These are phyloP conservation scores for Gonioctena quinquepunctata DNA, from an alignment of 1,140 invertebrate species.

Conservation along the genomic window DNA sequence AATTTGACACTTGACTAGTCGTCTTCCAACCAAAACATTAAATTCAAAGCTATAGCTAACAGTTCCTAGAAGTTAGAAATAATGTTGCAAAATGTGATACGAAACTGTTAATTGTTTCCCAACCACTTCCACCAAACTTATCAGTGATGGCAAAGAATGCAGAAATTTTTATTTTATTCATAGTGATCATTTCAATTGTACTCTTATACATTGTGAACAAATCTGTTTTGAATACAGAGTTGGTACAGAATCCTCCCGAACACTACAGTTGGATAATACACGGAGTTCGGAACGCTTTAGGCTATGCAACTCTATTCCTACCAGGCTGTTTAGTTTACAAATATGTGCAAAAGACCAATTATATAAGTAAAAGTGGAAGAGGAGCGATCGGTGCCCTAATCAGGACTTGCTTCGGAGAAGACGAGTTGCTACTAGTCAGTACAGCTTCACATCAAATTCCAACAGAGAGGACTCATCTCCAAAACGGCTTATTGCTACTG, in stretches of 20 bases:
- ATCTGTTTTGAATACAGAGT: conserved; percentile 29
- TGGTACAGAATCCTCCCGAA: conserved; percentile 30
- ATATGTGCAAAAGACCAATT: conserved; percentile 80
- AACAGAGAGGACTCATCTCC: conserved; percentile 56
- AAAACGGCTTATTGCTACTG: conserved; percentile 65
- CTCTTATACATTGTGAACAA: conserved; percentile 41
- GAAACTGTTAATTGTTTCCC: too few species aligned
- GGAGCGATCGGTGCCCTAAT: conserved; percentile 61
- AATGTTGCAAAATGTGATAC: too few species aligned
- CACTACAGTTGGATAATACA: conserved; percentile 78
- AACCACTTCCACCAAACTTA: background rate
- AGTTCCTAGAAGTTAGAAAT: too few species aligned
- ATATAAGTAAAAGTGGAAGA: conserved; percentile 79
- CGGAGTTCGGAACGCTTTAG: conserved; percentile 78
- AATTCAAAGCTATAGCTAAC: too few species aligned
- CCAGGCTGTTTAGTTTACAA: conserved; percentile 85
- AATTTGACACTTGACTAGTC: too few species aligned
- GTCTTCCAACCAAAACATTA: too few species aligned
- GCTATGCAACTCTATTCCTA: conserved; percentile 87
- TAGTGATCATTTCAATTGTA: conserved; percentile 35
- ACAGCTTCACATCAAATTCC: conserved; percentile 38
- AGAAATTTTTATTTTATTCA: conserved; percentile 41
- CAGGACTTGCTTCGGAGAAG: conserved; percentile 67
- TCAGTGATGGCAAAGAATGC: conserved; percentile 36
- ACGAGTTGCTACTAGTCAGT: conserved; percentile 50